Evolutionary conservation across 2,113 vertebrate species (phyloP).

Genomic region (Pygoscelis antarcticus): DNA sequence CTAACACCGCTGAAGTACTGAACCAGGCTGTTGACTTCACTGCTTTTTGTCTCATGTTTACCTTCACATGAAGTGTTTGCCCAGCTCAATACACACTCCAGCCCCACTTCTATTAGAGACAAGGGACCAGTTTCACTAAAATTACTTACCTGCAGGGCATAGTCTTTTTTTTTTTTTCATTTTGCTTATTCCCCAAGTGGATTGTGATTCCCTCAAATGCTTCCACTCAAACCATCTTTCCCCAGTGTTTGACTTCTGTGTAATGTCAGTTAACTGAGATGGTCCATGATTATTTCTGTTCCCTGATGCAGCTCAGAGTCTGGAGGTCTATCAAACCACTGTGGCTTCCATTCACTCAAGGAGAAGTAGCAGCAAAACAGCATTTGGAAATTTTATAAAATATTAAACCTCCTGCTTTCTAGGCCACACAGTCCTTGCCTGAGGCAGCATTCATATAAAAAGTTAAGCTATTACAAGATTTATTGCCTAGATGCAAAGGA

Average conservation of each 20-base stretch:
- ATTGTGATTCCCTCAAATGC: not conserved
- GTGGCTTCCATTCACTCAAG: not conserved
- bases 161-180: not conserved
- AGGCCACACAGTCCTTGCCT: slow-evolving; percentile 67
- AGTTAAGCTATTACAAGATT: slow-evolving; percentile 70
- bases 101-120: not conserved
- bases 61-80: not conserved
- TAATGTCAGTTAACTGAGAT: not conserved
- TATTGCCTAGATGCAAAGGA: slow-evolving; percentile 60
- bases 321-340: not conserved
- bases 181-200: not conserved
- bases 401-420: slow-evolving; percentile 69
- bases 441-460: slow-evolving; percentile 66
- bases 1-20: not conserved
- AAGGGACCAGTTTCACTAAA: not conserved
- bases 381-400: slow-evolving; percentile 67
- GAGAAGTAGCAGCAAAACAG: slow-evolving; percentile 50
- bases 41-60: not conserved
- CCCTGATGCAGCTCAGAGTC: not conserved
- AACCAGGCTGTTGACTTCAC: not conserved
- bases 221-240: not conserved
- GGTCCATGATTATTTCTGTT: not conserved
- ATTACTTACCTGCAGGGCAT: not conserved
- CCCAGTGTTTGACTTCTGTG: not conserved
- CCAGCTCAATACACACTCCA: not conserved